Percentiles rank a stretch among this genome's conserved stretches.
Conservation (phyloP, 2,113 vertebrate genomes). For the Equus quagga region DNA sequence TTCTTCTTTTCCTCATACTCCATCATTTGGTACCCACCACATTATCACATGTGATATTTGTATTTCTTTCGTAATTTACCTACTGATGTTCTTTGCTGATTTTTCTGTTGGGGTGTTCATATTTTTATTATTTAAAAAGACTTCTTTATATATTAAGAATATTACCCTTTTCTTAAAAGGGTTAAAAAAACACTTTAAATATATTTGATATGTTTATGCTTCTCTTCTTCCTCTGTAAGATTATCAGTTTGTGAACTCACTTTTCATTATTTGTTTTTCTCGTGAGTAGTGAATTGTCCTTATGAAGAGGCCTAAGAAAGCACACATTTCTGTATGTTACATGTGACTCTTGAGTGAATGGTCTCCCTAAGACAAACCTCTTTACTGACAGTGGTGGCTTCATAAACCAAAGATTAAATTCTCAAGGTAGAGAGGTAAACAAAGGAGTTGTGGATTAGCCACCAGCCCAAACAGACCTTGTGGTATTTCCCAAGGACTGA, state of each 20-base stretch:
- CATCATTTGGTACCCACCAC: background rate
- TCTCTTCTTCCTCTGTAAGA: background rate
- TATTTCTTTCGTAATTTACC: slow-evolving; percentile 32
- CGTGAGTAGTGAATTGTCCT: slow-evolving; percentile 9
- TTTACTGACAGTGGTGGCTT: slow-evolving; percentile 19
- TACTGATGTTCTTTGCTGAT: background rate
- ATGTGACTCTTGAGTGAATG: background rate
- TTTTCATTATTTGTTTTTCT: slow-evolving; percentile 18
- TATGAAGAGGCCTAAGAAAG: background rate
- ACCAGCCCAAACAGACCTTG: background rate
- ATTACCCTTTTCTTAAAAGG: slow-evolving; percentile 19
- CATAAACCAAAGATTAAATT: slow-evolving; percentile 37
- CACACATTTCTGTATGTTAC: background rate
- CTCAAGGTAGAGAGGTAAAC: background rate
- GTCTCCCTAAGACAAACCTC: background rate
- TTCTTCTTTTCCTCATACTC: background rate
- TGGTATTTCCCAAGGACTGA: background rate
- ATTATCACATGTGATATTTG: background rate
- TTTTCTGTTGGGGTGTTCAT: slow-evolving; percentile 27
- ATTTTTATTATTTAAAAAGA: slow-evolving; percentile 49
- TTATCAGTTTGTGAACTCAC: background rate
- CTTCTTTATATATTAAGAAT: slow-evolving; percentile 28
- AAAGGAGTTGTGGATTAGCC: background rate
- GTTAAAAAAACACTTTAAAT: background rate
- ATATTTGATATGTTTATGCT: background rate